Conservation (phyloP, 1,140 invertebrate species). For the Callitettix versicolor region DNA sequence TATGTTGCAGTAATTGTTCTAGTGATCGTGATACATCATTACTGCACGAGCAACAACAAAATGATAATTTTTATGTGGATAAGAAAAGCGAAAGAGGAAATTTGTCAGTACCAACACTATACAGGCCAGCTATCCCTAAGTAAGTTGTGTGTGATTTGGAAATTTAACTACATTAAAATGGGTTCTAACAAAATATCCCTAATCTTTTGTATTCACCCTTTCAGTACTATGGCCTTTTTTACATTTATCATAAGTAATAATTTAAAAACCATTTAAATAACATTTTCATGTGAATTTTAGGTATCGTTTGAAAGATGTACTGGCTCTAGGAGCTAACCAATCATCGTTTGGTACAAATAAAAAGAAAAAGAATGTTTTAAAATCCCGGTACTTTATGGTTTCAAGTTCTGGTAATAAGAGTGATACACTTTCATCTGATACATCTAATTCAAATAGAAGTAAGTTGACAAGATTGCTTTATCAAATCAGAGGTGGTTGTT, state of each 20-base stretch:
- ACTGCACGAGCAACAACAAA: neutral
- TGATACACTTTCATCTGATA: too few species aligned
- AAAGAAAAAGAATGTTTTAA: slow-evolving; percentile 8
- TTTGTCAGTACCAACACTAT: slow-evolving; percentile 36
- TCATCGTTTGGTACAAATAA: slow-evolving; percentile 26
- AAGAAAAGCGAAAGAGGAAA: slow-evolving; percentile 35
- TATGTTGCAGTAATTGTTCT: too few species aligned
- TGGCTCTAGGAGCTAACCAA: slow-evolving; percentile 28
- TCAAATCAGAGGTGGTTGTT: too few species aligned
- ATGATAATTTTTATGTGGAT: slow-evolving; percentile 42
- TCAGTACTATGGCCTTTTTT: too few species aligned
- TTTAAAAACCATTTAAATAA: too few species aligned
- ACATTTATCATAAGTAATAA: too few species aligned
- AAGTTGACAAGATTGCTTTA: too few species aligned
- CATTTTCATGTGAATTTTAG: too few species aligned
- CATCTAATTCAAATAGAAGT: neutral
- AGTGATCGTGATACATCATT: too few species aligned
- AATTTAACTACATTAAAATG: too few species aligned
- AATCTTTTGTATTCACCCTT: too few species aligned
- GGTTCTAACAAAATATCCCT: too few species aligned
- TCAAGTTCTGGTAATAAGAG: neutral
- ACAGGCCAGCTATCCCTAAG: slow-evolving; percentile 35
- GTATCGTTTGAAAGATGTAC: slow-evolving; percentile 1
- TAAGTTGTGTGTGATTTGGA: slow-evolving; percentile 32
- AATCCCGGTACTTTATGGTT: neutral